Percentiles rank a stretch among this genome's conserved stretches.
phyloP scores from a whole-genome alignment of 92 coral and sea anemone species.

The Paragorgia papillata region DNA sequence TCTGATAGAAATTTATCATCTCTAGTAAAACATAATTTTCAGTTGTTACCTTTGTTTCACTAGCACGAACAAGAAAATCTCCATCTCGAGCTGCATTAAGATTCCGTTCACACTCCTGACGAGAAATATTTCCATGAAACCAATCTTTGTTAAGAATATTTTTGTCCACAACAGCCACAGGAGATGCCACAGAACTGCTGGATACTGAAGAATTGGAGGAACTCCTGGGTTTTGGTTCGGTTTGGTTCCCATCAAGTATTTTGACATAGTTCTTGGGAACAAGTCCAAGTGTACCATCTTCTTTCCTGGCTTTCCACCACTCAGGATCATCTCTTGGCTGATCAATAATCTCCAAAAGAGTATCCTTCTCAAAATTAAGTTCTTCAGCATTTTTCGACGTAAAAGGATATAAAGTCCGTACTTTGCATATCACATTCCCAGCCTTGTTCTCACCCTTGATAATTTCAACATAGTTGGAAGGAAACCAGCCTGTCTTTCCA shows the following conservation, averaged over 20 bases:
- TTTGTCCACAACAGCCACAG: conserved; percentile 46
- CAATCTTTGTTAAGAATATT: conserved; percentile 67
- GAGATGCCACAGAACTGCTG: conserved; percentile 19
- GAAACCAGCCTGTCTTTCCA: conserved; percentile 84
- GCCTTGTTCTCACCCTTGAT: conserved; percentile 59
- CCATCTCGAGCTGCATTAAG: conserved; percentile 77
- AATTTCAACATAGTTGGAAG: conserved; percentile 73
- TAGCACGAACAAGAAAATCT: conserved; percentile 85
- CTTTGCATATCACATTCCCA: conserved; percentile 68
- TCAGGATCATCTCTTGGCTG: conserved; percentile 96
- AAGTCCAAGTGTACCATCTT: conserved; percentile 81
- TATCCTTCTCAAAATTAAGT: conserved; percentile 83
- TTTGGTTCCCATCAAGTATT: conserved; percentile 54
- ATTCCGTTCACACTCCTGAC: conserved; percentile 76
- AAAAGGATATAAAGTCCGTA: conserved; percentile 81
- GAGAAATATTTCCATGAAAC: conserved; percentile 94
- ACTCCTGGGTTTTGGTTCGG: conserved; percentile 36
- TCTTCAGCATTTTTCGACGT: conserved; percentile 77
- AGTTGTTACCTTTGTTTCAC: conserved; percentile 89
- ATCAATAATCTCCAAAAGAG: conserved; percentile 74
- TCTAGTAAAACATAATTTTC: no score
- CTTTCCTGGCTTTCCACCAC: conserved; percentile 93
- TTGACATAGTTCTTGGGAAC: conserved; percentile 96
- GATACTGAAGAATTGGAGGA: conserved; percentile 1
- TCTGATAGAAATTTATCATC: no score